Conservation (phyloP, 2,797 vertebrate genomes). For the Uromys caudimaculatus region DNA sequence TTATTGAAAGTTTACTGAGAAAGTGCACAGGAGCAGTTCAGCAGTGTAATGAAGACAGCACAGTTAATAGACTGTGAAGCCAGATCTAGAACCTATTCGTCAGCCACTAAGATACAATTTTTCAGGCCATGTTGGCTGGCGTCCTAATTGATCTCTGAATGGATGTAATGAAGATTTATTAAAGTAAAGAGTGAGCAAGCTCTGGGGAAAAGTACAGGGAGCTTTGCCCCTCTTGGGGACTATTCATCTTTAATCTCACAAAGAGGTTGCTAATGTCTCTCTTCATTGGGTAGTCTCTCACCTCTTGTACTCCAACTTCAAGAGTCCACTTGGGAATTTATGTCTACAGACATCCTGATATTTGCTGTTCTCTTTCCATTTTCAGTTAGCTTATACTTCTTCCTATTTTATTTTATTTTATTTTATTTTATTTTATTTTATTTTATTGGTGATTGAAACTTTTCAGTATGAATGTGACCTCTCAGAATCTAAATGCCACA, state of each 20-base stretch:
- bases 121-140: neutral
- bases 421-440: neutral
- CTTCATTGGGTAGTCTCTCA: neutral
- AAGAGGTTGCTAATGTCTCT: neutral
- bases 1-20: neutral
- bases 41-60: neutral
- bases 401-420: neutral
- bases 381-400: neutral
- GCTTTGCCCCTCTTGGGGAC: neutral
- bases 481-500: neutral
- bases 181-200: neutral
- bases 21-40: neutral
- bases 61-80: neutral
- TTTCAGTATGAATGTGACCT: neutral
- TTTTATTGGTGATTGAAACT: neutral
- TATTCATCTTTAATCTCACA: neutral
- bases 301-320: neutral
- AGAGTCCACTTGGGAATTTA: neutral
- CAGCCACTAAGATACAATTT: neutral
- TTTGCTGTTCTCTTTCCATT: neutral
- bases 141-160: slow-evolving; percentile 50
- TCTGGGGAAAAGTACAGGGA: neutral
- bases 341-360: neutral
- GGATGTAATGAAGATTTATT: slow-evolving; percentile 25
- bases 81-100: slow-evolving; percentile 32